Evolutionary conservation across 2,797 vertebrate genomes (phyloP), one percentile per base, ranked within the genome.

Genomic region (Miichthys miiuy): DNA sequence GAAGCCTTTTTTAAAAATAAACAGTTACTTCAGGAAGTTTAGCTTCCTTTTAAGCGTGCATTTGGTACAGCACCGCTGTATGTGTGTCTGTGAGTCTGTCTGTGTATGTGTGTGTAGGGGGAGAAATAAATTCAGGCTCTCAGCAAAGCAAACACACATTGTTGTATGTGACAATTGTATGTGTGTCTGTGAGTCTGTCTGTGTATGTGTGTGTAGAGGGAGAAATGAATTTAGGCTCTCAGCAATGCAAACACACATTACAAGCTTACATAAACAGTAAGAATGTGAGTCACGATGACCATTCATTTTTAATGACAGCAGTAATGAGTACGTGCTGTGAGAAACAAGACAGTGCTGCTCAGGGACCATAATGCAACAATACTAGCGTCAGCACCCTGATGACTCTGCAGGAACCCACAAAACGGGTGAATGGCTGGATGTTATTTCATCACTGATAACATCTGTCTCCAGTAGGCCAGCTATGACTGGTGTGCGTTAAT

Each of bases 261-360:
- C 66, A 54, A 70, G 81, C 82, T 92, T 87, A 87, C 68, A 86
- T 84, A 89, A 91, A 87, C 82, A 82, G 77, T 52, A 42, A 66
- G 51, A 81, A 83, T 12, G 44, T 82, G 83, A 88, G 77, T 89
- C 85, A 91, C 46, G 65, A 67, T 85, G 87, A 81, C 64, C 81
- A 80, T 89, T 86, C 75, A 88, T 88, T 86, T 89, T 90, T 89
- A 85, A 92, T 87, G 80, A 80, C 79, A 72, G 83, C 18, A 20
- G 77, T 51, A 62, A 52, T 14, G 65, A 75, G 68, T 79, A 71
- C 21, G 41, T 68, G 80, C 73, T 68, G 74, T 63, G 75, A 75
- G 62, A 83, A 52, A 74, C 68, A 74, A 52, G 60, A 77, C 42
- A 69, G 69, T 1, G 18, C 48, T 67, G 81, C 82, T 83, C 72